Base-by-base conservation (phyloP, 2,888 invertebrate species). In the Achlya flavicornis region DNA sequence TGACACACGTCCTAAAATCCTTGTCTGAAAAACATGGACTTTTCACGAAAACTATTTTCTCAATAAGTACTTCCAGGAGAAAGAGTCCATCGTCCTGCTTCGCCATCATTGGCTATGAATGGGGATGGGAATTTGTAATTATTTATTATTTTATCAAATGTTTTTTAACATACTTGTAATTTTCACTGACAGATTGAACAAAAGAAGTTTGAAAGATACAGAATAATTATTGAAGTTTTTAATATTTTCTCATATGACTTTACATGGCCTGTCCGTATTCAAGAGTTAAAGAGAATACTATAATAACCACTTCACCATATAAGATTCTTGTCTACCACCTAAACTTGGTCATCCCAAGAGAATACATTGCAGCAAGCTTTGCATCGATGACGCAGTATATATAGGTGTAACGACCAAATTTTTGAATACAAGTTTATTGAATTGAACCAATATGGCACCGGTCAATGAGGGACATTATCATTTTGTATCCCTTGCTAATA, bases 31-130 rank as follows among this genome's bases (percentile, higher is more conserved):
- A 90, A 73, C 92, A 91, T 32, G 92, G 92, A 67, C 85, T 89
- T 75, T 89, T 90, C 4, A 78, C 66, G 69, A 94, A 91, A 61
- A 86, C 74, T 16, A 94, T 81, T 74, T 91, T 94, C 70, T 95
- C 95, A 16, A 96, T 93, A 11, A 96, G 87, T 74, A 96, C 95
- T 81, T 96, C 96, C 61, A 96, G 85, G 14, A 96, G 91, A 80
- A 96, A 96, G 58, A 95, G 88, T 66, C 95, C 93, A 75, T 95
- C 95, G 64, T 94, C 94, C 59, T 94, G 90, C 76, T 93, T 92
- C 68, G 85, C 74, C 91, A 90, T 91, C 68, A 66, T 75, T 68
- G 67, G 35, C 64, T 66, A 65, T 72, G 70, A 74, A 69, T 71
- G 86, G 88, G 89, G 89, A 89, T 89, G 89, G 90, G 85, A 87